Percentiles rank a stretch among this genome's conserved stretches.
Conservation (phyloP, 2,797 vertebrate species). For the Sebastes reedi region DNA sequence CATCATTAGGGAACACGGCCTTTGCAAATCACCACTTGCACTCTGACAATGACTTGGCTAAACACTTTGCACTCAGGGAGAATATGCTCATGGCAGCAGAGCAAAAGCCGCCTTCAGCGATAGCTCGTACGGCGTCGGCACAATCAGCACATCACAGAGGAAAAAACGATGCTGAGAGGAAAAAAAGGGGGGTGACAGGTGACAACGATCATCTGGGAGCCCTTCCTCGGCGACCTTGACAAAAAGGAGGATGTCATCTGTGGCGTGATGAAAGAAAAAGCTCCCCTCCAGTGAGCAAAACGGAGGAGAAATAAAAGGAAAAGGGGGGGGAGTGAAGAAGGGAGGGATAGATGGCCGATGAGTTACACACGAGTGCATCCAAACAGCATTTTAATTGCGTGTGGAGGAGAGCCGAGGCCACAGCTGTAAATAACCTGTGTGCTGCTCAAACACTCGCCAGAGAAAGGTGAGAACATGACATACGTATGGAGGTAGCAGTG, state of each 20-base stretch:
- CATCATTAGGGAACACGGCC: conserved; percentile 29
- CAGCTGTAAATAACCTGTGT: conserved; percentile 49
- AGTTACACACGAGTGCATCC: conserved; percentile 21
- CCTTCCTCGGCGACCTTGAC: conserved; percentile 48
- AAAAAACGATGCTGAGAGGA: not conserved
- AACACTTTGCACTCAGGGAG: conserved; percentile 35
- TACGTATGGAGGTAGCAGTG: not conserved
- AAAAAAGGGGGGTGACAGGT: conserved; percentile 28
- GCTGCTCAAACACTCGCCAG: not conserved
- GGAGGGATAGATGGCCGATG: conserved; percentile 13
- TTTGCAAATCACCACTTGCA: conserved; percentile 53
- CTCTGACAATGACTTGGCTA: conserved; percentile 36
- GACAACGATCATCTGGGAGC: conserved; percentile 40
- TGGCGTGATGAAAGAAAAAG: conserved; percentile 26
- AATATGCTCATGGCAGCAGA: conserved; percentile 27
- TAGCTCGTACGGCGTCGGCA: conserved; percentile 1
- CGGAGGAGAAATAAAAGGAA: not conserved
- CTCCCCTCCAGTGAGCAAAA: conserved; percentile 26
- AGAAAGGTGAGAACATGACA: not conserved
- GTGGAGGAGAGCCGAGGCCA: conserved; percentile 18
- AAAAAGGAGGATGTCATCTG: conserved; percentile 33
- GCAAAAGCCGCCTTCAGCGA: not conserved
- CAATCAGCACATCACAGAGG: conserved; percentile 33
- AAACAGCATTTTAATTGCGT: conserved; percentile 53
- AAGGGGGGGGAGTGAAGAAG: not conserved